Evolutionary conservation across 1,140 invertebrate genomes (phyloP).

Genomic region (Metopolophium dirhodum): DNA sequence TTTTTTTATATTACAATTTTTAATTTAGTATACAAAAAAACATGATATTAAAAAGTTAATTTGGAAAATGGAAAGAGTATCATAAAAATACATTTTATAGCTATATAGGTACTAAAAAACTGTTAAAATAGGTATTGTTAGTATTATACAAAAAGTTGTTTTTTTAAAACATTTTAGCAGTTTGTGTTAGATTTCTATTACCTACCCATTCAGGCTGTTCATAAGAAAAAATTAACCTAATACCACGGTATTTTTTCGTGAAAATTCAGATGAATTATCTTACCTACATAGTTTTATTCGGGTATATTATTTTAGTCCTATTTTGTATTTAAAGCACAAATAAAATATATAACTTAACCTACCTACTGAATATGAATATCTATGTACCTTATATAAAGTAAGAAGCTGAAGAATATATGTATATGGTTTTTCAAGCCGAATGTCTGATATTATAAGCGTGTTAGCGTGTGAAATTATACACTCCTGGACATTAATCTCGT

Average conservation of each 20-base stretch:
- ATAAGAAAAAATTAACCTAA: background rate
- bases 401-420: background rate
- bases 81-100: background rate
- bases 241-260: background rate
- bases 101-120: background rate
- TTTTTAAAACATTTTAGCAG: background rate
- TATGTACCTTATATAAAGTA: background rate
- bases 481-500: constrained; percentile 12
- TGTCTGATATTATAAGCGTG: constrained; percentile 9
- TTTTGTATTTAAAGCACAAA: background rate
- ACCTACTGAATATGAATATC: no score
- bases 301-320: background rate
- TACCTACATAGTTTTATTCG: background rate
- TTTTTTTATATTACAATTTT: background rate
- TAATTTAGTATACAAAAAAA: background rate
- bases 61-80: background rate
- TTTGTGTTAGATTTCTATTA: background rate
- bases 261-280: background rate
- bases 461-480: background rate
- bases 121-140: background rate
- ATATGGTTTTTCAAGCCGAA: background rate
- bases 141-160: background rate
- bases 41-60: background rate
- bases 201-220: background rate
- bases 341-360: background rate